Evolutionary conservation across 2,113 vertebrate genomes (phyloP).

Genomic region (Amia ocellicauda): DNA sequence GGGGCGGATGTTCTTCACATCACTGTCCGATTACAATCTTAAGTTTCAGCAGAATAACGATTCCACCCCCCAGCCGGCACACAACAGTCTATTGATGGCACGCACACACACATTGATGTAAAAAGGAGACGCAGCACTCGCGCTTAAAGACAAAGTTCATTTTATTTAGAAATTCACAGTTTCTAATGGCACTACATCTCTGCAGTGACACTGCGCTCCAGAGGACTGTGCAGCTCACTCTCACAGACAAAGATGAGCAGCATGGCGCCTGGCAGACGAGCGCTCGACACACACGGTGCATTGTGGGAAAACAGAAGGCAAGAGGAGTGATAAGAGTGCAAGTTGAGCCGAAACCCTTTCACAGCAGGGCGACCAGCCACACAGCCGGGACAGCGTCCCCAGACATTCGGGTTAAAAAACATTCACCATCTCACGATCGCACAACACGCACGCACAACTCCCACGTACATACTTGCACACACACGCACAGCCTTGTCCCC

Average conservation of each 20-base stretch:
- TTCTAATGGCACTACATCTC: constrained; percentile 98
- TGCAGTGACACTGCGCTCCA: constrained; percentile 80
- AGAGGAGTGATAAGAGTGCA: constrained; percentile 87
- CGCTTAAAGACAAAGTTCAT: constrained; percentile 80
- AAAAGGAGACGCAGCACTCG: too few species aligned
- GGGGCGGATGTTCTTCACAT: too few species aligned
- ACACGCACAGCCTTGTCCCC: constrained; percentile 41
- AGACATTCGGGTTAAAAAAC: constrained; percentile 17
- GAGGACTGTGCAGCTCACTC: constrained; percentile 63
- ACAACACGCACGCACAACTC: constrained; percentile 32
- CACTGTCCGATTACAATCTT: too few species aligned
- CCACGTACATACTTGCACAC: constrained; percentile 46
- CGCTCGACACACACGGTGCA: too few species aligned
- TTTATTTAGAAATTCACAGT: constrained; percentile 99
- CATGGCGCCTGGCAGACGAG: too few species aligned
- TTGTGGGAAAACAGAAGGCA: constrained; percentile 67
- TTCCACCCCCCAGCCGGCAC: too few species aligned
- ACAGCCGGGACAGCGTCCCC: too few species aligned
- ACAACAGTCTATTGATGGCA: too few species aligned
- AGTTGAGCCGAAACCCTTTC: constrained; percentile 73
- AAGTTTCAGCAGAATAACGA: too few species aligned
- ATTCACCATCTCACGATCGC: constrained; percentile 3
- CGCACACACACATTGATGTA: too few species aligned
- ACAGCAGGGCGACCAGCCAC: constrained; percentile 47
- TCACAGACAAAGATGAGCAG: constrained; percentile 40